Percentiles rank a stretch among this genome's conserved stretches.
These are phyloP conservation scores for Atlantisia rogersi DNA, from an alignment of 2,113 vertebrate species.

Conservation along the genomic window DNA sequence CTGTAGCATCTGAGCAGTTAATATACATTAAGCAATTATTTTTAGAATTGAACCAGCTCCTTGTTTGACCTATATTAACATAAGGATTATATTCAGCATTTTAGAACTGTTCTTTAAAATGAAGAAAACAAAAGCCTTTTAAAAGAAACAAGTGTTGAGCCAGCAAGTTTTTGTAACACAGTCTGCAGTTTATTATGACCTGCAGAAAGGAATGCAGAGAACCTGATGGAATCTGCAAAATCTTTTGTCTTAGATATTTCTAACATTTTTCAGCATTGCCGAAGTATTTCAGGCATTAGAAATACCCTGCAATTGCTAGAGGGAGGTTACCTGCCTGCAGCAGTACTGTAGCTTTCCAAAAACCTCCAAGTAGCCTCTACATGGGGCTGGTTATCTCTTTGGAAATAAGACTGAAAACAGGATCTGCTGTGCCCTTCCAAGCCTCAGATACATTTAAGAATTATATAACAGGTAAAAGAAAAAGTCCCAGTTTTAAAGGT, in stretches of 20 bases:
- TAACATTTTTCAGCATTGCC: not conserved
- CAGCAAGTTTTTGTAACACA: not conserved
- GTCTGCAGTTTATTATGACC: not conserved
- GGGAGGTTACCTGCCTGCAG: not conserved
- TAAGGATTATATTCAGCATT: not conserved
- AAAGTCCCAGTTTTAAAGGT: not conserved
- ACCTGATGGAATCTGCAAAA: not conserved
- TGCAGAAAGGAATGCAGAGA: conserved; percentile 1
- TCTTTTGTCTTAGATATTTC: not conserved
- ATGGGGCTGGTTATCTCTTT: not conserved
- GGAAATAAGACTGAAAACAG: not conserved
- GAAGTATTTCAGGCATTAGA: not conserved
- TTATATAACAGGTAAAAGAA: not conserved
- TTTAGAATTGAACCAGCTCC: not conserved
- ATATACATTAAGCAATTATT: not conserved
- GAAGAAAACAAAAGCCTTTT: not conserved
- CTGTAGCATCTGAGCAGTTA: not conserved
- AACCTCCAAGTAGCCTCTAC: not conserved
- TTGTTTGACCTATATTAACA: not conserved
- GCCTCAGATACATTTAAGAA: not conserved
- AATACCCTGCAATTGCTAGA: not conserved
- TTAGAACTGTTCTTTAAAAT: not conserved
- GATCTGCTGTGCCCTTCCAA: not conserved
- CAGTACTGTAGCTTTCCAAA: not conserved
- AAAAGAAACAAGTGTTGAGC: not conserved